A percentile compares a stretch with the other conserved stretches of the same genome.
Conservation (phyloP, 1,140 invertebrate species). For the Heliconius hermathena region DNA sequence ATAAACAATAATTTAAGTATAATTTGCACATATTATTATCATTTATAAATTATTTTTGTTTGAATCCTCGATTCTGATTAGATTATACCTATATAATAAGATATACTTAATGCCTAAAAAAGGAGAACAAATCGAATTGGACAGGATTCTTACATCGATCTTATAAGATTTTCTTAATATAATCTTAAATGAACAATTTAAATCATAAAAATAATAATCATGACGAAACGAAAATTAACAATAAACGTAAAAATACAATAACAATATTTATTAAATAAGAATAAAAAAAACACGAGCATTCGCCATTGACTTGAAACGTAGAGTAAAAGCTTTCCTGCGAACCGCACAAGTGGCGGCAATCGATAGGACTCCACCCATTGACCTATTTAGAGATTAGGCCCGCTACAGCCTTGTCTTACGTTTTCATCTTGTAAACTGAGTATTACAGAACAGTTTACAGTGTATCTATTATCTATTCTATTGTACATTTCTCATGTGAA, state of each 20-base stretch:
- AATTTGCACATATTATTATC: no score
- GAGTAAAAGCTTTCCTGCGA: conserved; percentile 55
- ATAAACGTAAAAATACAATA: background rate
- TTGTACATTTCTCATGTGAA: background rate
- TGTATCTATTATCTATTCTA: background rate
- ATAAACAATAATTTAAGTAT: no score
- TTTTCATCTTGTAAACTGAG: conserved; percentile 37
- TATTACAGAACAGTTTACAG: conserved; percentile 17
- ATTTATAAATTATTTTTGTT: no score
- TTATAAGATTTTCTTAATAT: no score
- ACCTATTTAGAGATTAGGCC: conserved; percentile 76
- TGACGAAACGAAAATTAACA: background rate
- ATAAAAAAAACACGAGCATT: background rate
- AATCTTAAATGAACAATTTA: background rate
- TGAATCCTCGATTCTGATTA: no score
- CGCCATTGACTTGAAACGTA: conserved; percentile 13
- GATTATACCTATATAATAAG: no score
- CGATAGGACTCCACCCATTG: conserved; percentile 73
- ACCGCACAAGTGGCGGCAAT: conserved; percentile 66
- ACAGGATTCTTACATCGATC: no score
- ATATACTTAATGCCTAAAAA: no score
- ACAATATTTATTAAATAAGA: background rate
- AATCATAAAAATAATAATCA: background rate
- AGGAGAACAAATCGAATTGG: no score
- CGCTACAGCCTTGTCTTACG: conserved; percentile 47